Base-by-base conservation (phyloP, 2,888 invertebrate genomes). In the Orchesella flavescens region DNA sequence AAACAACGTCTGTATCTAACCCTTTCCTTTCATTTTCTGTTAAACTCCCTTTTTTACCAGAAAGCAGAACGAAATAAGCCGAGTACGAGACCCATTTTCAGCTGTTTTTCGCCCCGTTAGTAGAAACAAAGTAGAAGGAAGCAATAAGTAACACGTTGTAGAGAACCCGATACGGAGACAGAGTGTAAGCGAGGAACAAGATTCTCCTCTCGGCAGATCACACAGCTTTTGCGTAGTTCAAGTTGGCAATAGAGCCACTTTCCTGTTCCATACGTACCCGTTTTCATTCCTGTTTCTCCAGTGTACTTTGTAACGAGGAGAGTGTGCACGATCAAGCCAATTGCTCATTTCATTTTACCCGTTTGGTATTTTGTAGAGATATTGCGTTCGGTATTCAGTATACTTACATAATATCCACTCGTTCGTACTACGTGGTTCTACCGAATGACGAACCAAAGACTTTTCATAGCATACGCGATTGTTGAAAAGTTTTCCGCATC, bases 241-340 rank as follows among this genome's bases (percentile, higher is more conserved):
- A 23, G 68, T 76, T 76, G 66, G 57, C 46, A 76, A 76, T n/a
- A 49, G 59, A 68, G 17, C 19, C 46, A 2, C 49, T 65, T 44
- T 55, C n/a, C 10, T 43, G 12, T 21, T 43, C 23, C 23, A 23
- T 15, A 21, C 19, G 34, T 53, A 10, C 55, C 17, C 21, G 4
- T 66, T 55, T n/a, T 65, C 43, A 75, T 75, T 73, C n/a, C 34
- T 57, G 19, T 75, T 75, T 75, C 74, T 75, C 65, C 74, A 63
- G 65, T 19, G 55, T 49, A n/a, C 49, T 59, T 59, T 59, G n/a
- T 21, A 59, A 55, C 5, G 21, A 15, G 21, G 5, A 21, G 13
- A 1, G 53, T 53, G 21, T 61, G 12, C 61, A 34, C 65, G 19
- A n/a, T n/a, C n/a, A 44, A n/a, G 21, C 9, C 19, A 59, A 59